Conservation (phyloP, 2,888 invertebrate genomes). For the Oligia strigilis region DNA sequence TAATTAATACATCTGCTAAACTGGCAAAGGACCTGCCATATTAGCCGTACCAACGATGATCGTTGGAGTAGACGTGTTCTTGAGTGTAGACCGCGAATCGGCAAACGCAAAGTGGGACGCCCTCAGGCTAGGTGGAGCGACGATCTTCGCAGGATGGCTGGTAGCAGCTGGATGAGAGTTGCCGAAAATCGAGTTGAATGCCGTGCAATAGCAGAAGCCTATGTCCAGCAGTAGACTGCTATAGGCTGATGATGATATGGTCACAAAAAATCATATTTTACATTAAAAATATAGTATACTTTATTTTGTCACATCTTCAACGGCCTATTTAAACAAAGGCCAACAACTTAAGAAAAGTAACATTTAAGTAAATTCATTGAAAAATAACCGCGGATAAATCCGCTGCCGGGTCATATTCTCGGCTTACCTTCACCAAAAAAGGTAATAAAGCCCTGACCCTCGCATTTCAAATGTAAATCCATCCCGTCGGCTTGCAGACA, state of each 20-base stretch:
- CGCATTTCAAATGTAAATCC: constrained; percentile 84
- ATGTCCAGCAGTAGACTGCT: background rate
- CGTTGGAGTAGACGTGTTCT: background rate
- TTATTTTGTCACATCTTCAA: constrained; percentile 8
- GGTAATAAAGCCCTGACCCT: constrained; percentile 80
- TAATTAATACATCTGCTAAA: background rate
- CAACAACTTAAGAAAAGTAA: constrained; percentile 39
- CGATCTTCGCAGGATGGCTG: background rate
- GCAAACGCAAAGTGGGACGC: background rate
- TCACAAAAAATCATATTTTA: background rate
- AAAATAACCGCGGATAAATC: constrained; percentile 69
- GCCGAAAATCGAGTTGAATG: background rate
- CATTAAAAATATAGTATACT: constrained; percentile 5
- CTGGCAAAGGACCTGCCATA: no score
- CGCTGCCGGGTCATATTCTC: constrained; percentile 64
- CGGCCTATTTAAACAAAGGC: constrained; percentile 17
- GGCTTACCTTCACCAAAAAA: constrained; percentile 76
- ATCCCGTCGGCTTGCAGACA: constrained; percentile 74
- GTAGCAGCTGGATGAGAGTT: background rate
- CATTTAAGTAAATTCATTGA: constrained; percentile 58
- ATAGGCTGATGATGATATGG: background rate
- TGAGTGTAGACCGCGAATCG: background rate
- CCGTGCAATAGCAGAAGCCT: background rate
- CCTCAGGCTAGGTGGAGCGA: background rate
- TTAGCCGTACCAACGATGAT: background rate